Percentiles rank a stretch among this genome's conserved stretches.
phyloP scores from a whole-genome alignment of 2,888 invertebrate species.

The Mactromeris polynyma region DNA sequence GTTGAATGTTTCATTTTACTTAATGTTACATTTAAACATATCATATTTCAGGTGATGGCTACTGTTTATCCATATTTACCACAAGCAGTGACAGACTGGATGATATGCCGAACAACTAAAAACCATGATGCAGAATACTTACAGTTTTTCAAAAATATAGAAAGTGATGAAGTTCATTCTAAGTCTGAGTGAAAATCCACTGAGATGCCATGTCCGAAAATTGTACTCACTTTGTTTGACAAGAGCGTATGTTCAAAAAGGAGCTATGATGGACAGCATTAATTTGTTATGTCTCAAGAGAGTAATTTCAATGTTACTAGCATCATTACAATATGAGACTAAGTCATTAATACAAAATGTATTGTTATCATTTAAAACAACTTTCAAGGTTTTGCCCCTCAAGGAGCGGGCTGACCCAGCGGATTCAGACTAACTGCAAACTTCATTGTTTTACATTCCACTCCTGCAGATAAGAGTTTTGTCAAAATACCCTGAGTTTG shows the following conservation, averaged over 20 bases:
- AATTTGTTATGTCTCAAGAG: neutral
- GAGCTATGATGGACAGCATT: neutral
- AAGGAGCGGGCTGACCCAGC: too few relatives aligned
- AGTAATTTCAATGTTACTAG: too few relatives aligned
- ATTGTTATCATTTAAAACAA: too few relatives aligned
- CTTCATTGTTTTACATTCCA: too few relatives aligned
- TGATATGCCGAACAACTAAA: constrained; percentile 36
- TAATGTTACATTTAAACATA: neutral
- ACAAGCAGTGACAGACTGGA: constrained; percentile 55
- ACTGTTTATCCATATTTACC: constrained; percentile 56
- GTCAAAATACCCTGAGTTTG: too few relatives aligned
- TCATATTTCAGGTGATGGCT: constrained; percentile 49
- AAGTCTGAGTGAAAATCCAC: neutral
- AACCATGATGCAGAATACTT: constrained; percentile 15
- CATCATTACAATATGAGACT: too few relatives aligned
- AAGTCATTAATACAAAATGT: too few relatives aligned
- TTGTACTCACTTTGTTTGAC: too few relatives aligned
- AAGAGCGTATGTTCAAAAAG: neutral
- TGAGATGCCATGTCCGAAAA: too few relatives aligned
- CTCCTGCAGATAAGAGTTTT: too few relatives aligned
- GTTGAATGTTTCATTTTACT: neutral
- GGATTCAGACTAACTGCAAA: too few relatives aligned
- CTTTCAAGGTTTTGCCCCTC: too few relatives aligned
- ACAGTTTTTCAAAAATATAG: neutral
- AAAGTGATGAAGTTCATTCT: neutral